These are phyloP conservation scores for Pimpla rufipes DNA, from an alignment of 2,888 invertebrate genomes.

Conservation along the genomic window DNA sequence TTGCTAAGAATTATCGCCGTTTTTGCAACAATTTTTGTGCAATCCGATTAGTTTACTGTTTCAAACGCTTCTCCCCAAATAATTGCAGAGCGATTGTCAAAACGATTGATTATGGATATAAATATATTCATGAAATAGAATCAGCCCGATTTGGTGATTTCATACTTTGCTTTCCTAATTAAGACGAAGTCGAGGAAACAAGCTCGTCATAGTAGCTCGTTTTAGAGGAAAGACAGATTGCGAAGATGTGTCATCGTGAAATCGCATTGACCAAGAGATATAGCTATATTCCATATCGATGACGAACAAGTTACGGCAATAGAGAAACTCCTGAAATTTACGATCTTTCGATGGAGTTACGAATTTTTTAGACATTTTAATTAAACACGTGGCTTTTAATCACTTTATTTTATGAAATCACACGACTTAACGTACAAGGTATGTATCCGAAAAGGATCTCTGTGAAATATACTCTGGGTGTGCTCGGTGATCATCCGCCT, in stretches of 20 bases:
- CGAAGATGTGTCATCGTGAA: not conserved
- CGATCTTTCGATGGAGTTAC: not conserved
- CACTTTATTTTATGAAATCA: constrained; percentile 79
- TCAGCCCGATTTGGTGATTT: not conserved
- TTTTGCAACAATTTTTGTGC: not conserved
- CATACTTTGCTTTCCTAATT: not conserved
- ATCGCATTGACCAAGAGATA: not conserved
- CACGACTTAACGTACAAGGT: constrained; percentile 78
- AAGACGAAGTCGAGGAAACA: not conserved
- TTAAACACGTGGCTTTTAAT: constrained; percentile 65
- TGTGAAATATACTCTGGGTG: constrained; percentile 50
- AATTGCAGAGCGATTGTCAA: not conserved
- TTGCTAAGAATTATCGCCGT: not conserved
- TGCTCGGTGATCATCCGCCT: constrained; percentile 32
- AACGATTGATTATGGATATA: not conserved
- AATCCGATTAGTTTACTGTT: not conserved
- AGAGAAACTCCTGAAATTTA: not conserved
- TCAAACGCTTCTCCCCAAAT: not conserved
- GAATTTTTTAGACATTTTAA: constrained; percentile 21
- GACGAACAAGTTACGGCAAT: not conserved
- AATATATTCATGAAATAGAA: not conserved
- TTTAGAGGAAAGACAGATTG: not conserved
- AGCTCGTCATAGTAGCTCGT: not conserved
- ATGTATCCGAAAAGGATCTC: constrained; percentile 67
- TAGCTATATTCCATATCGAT: not conserved